Percentiles rank a stretch among this genome's conserved stretches.
phyloP scores from a whole-genome alignment of 2,797 vertebrate genomes.

The Leucoraja ocellata region DNA sequence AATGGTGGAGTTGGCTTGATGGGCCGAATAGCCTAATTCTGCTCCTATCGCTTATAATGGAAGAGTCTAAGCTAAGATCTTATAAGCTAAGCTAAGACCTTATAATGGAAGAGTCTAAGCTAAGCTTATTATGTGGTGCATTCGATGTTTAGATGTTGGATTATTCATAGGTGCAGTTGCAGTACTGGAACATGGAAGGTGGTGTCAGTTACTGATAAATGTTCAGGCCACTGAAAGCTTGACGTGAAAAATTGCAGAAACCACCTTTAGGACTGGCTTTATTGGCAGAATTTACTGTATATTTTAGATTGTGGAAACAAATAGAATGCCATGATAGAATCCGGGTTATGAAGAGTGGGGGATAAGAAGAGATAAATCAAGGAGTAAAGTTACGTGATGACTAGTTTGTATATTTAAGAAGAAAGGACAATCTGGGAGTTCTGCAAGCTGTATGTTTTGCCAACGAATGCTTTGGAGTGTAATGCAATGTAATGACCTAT shows the following conservation, averaged over 20 bases:
- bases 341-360: background rate
- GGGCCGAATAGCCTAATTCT: no score
- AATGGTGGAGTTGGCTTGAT: no score
- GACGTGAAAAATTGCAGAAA: background rate
- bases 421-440: background rate
- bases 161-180: background rate
- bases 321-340: background rate
- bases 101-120: background rate
- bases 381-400: background rate
- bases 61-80: no score
- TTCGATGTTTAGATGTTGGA: no score
- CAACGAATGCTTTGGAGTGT: background rate
- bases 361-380: background rate
- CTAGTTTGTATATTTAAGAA: background rate
- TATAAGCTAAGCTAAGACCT: no score
- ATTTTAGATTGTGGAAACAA: background rate
- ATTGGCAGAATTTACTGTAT: background rate
- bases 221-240: background rate
- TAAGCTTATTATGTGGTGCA: background rate
- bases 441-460: background rate
- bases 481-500: background rate
- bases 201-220: background rate
- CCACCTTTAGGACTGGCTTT: background rate
- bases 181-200: background rate
- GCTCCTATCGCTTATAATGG: no score